phyloP scores from a whole-genome alignment of 2,113 vertebrate genomes.

The Cheilinus undulatus region DNA sequence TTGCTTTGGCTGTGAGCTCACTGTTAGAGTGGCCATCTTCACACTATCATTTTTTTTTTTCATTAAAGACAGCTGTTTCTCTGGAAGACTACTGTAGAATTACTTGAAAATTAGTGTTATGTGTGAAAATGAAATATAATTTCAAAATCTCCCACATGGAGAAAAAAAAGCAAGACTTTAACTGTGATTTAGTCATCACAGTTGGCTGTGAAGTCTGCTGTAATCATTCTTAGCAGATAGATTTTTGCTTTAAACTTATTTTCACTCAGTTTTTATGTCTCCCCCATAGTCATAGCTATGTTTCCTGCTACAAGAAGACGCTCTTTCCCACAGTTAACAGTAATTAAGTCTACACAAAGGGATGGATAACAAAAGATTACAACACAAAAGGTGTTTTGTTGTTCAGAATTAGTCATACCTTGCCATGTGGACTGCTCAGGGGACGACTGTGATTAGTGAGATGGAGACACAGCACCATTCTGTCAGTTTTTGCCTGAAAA shows the following conservation, averaged over 20 bases:
- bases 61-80: constrained; percentile 6
- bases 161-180: not conserved
- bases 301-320: constrained; percentile 8
- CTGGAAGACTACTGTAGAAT: not conserved
- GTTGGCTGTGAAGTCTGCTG: constrained; percentile 2
- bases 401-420: not conserved
- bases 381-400: constrained; percentile 44
- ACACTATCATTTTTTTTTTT: not conserved
- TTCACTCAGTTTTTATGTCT: constrained; percentile 1
- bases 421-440: not conserved
- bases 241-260: not conserved
- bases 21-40: not conserved
- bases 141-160: constrained; percentile 22
- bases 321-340: constrained; percentile 26
- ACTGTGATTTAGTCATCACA: constrained; percentile 3
- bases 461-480: not conserved
- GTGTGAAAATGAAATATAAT: constrained; percentile 20
- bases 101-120: constrained; percentile 1
- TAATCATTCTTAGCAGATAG: not conserved
- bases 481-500: not conserved
- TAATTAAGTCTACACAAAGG: constrained; percentile 34
- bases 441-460: not conserved
- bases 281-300: not conserved
- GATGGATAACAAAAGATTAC: constrained; percentile 29
- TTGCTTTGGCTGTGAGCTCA: not conserved